Base-by-base conservation (phyloP, 1,140 invertebrate genomes). In the Lethrus apterus region DNA sequence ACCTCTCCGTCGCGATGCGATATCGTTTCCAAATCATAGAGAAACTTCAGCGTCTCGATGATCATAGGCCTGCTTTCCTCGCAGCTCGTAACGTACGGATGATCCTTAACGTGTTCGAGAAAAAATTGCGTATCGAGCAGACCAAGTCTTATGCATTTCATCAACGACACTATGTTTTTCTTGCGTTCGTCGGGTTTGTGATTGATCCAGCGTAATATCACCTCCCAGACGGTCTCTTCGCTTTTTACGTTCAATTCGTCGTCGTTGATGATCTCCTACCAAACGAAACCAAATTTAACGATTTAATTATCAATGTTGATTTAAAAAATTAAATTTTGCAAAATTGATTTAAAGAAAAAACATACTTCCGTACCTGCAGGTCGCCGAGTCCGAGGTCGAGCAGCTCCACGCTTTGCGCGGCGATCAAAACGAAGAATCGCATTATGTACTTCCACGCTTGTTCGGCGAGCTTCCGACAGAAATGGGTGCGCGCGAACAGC, bases 91-190 rank as follows among this genome's bases (percentile, higher is more conserved):
- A 85, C 81, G 57, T 75, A 82, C 5, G 68, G 75, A 64, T 76
- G 77, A 44, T 76, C 75, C 50, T 83, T 83, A 0, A 81, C 78
- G 46, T 77, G 75, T 55, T 84, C 80, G 15, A 84, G 64, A 57
- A 87, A 84, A 57, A 78, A 86, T 46, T 89, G 79, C 0, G 86
- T 89, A 42, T 91, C 84, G 55, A 95, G 71, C 1, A 94, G 70
- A 3, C 91, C 90, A 2, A 93, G 73, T 13, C 90, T 75, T 50
- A 91, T 83, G 43, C 83, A 83, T 26, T 78, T 77, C 75, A 95
- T 82, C 0, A 95, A 65, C 20, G 53, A 46, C 3, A 66, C 65
- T 19, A 67, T 65, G 41, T 67, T 56, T 13, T 44, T 49, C 41
- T 62, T 63, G 7, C 65, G 43, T n/a, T 55, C 38, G 10, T 65